These are phyloP conservation scores for Scelioninae gen. 2 DNA, from an alignment of 2,888 invertebrate species.

Conservation along the genomic window DNA sequence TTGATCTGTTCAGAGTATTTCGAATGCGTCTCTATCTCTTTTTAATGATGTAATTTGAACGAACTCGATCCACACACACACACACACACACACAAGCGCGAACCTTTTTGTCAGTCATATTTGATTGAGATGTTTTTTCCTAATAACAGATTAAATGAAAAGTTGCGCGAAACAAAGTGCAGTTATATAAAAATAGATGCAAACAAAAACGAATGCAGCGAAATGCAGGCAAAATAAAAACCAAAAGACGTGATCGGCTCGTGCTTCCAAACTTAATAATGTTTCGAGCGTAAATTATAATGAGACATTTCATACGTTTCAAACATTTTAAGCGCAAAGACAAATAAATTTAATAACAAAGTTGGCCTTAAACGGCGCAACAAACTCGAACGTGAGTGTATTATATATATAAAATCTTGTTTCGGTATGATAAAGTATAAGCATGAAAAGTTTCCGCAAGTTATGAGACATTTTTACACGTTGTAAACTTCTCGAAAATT, in stretches of 20 bases:
- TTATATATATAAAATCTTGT: slow-evolving; percentile 41
- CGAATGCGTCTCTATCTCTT: slow-evolving; percentile 36
- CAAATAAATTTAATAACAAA: slow-evolving; percentile 12
- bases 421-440: slow-evolving; percentile 21
- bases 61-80: not conserved
- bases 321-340: too few relatives aligned
- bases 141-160: slow-evolving; percentile 29
- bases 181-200: not conserved
- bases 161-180: slow-evolving; percentile 7
- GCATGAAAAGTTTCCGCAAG: slow-evolving; percentile 46
- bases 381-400: slow-evolving; percentile 6
- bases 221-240: too few relatives aligned
- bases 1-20: slow-evolving; percentile 18
- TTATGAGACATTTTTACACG: slow-evolving; percentile 53
- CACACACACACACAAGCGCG: too few relatives aligned
- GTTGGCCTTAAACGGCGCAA: slow-evolving; percentile 14
- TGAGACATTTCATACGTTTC: too few relatives aligned
- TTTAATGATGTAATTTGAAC: slow-evolving; percentile 42
- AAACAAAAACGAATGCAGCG: too few relatives aligned
- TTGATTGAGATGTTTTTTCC: slow-evolving; percentile 26
- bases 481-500: slow-evolving; percentile 44
- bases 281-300: too few relatives aligned
- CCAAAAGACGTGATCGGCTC: too few relatives aligned
- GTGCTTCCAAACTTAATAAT: too few relatives aligned
- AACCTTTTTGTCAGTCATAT: slow-evolving; percentile 9